Evolutionary conservation across 1,140 invertebrate genomes (phyloP), one percentile per base, ranked within the genome.

Genomic region (Rhizoglyphus robini): DNA sequence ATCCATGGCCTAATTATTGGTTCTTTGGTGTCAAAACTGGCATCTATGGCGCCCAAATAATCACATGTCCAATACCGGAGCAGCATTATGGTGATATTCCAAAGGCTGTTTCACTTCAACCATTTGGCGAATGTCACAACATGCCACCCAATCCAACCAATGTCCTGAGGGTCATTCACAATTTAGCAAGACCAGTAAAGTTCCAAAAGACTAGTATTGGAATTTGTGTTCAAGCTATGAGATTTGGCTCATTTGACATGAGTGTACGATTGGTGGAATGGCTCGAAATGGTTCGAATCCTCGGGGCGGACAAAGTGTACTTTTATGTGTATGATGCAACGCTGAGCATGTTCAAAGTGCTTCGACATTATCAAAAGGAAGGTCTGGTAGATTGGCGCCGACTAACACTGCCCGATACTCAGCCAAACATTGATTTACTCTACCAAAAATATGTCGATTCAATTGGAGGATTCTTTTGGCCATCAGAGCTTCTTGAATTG

Each of bases 1-100:
- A 92, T 13, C 11, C 30, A 68, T 95, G 90, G 90, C 88, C 88
- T 73, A 84, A 85, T 64, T 90, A 90, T 74, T 93, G 89, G 90
- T 90, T 46, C 11, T 49, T 88, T 29, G 93, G 93, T 75, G 90
- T 91, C 74, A 88, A 88, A 72, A 86, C 91, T 73, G 87, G 86
- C 8, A 86, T 92, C 60, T 88, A 90, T 71, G 89, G 93, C 74
- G 90, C 90, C 0, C 93, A 91, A 73, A 76, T 94, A 66, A 85
- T 90, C 49, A 87, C 89, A 2, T 94, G 90, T 75, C 86, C 88
- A 71, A 86, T 90, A 0, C 83, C 84, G 68, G 78, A 63, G n/a
- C 15, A 2, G 2, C 1, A 27, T 18, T 83, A n/a, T n/a, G n/a
- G n/a, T n/a, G n/a, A n/a, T 15, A 82, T 88, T 1, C 90, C 90